Evolutionary conservation across 2,113 vertebrate species (phyloP), one percentile per base, ranked within the genome.

Genomic region (Rhinopomastus cyanomelas): DNA sequence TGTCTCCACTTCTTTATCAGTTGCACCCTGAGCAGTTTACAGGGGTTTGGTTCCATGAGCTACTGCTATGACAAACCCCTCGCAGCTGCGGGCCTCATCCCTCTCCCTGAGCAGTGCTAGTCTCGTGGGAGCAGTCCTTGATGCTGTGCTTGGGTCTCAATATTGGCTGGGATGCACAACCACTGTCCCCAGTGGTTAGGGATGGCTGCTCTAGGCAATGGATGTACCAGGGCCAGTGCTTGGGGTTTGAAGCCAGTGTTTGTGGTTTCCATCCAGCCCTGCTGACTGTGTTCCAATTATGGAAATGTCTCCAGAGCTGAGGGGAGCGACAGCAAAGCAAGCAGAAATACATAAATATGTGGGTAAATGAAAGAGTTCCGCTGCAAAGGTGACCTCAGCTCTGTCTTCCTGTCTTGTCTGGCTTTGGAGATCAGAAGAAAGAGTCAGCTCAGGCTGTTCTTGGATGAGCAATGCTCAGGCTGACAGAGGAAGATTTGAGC

Each of bases 41-140:
- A 3, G 36, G 10, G 4, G n/a, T 75, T 81, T 0, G 2, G 53
- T 29, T n/a, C n/a, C 2, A 0, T 1, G 22, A 59, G 9, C 34
- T 0, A 0, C 18, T 3, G 0, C 15, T 46, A 5, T 0, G 7
- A 15, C 19, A 39, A 14, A 30, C 17, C 10, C 21, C 21, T 1
- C 2, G 22, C 36, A 79, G 34, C 26, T 2, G 8, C 3, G 5
- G 32, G 83, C 25, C 32, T 29, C 39, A 56, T 37, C 49, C 15
- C 20, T 19, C 16, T 12, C 34, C 62, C n/a, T 0, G 1, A 87
- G 36, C 30, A 6, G 39, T 7, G 8, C 32, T 1, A 1, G 23
- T 18, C 48, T 29, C 48, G 1, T 13, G 9, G 64, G 23, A 32
- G 19, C 19, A 46, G 55, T 56, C 12, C 22, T 0, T 5, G 36